phyloP scores from a whole-genome alignment of 2,113 vertebrate species.

The Eublepharis macularius region DNA sequence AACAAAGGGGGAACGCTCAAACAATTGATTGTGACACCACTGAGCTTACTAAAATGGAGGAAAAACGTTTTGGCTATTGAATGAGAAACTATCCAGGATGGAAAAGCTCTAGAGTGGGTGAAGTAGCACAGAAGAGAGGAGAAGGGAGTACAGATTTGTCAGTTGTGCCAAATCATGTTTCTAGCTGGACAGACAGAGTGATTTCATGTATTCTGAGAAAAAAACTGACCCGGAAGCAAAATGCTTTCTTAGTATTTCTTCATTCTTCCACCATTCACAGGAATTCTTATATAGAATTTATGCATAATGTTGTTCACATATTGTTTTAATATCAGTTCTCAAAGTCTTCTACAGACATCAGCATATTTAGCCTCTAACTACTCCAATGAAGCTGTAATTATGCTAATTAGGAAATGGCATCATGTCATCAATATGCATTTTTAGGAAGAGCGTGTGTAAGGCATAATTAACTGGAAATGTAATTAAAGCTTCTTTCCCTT shows the following conservation, averaged over 20 bases:
- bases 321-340: constrained; percentile 53
- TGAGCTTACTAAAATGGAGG: not conserved
- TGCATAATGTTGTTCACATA: constrained; percentile 41
- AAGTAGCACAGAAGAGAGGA: no score
- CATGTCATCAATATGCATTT: constrained; percentile 55
- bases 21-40: not conserved
- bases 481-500: constrained; percentile 70
- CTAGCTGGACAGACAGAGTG: not conserved
- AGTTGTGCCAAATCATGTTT: no score
- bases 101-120: no score
- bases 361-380: constrained; percentile 47
- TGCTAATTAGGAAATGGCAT: constrained; percentile 58
- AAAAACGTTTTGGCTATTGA: not conserved
- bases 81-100: not conserved
- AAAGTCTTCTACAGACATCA: constrained; percentile 34
- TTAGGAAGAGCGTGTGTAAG: constrained; percentile 29
- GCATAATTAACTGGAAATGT: constrained; percentile 64
- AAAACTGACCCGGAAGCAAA: not conserved
- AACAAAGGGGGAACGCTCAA: not conserved
- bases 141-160: no score
- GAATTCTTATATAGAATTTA: constrained; percentile 25
- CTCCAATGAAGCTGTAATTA: constrained; percentile 52
- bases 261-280: constrained; percentile 37
- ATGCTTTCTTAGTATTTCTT: constrained; percentile 4
- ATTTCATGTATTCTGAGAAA: not conserved